Conservation (phyloP, 2,113 vertebrate species). For the Rhinoptilus africanus region DNA sequence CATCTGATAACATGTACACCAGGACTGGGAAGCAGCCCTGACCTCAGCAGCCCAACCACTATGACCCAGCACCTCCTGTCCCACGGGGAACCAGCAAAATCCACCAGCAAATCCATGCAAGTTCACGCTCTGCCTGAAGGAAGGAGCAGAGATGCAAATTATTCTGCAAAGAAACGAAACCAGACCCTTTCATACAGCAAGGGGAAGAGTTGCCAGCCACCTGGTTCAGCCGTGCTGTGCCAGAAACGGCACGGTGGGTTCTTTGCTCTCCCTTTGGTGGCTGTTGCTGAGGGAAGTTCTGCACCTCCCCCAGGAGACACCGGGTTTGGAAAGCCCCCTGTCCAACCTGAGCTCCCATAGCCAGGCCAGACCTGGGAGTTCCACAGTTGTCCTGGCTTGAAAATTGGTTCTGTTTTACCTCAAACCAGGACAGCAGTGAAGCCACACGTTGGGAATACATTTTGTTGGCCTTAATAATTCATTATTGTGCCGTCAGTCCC, state of each 20-base stretch:
- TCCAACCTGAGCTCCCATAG: background rate
- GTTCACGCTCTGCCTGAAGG: accelerated
- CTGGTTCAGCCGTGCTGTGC: accelerated
- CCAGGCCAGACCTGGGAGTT: background rate
- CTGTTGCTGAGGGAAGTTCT: background rate
- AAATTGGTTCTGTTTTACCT: background rate
- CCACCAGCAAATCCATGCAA: background rate
- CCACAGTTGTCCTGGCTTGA: background rate
- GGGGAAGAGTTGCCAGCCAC: background rate
- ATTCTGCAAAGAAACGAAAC: background rate
- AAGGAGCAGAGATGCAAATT: background rate
- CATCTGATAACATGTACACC: accelerated
- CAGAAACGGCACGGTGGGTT: background rate
- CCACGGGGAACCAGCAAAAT: background rate
- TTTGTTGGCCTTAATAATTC: background rate
- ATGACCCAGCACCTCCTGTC: background rate
- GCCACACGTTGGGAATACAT: background rate
- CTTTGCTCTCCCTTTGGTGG: background rate
- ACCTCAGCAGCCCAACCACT: background rate
- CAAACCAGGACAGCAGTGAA: background rate
- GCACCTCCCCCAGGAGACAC: background rate
- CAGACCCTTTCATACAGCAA: background rate
- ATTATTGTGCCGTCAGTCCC: background rate
- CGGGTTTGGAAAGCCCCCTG: background rate
- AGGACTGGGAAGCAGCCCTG: background rate